Base-by-base conservation (phyloP, 2,797 vertebrate genomes). In the Linurgus olivaceus region DNA sequence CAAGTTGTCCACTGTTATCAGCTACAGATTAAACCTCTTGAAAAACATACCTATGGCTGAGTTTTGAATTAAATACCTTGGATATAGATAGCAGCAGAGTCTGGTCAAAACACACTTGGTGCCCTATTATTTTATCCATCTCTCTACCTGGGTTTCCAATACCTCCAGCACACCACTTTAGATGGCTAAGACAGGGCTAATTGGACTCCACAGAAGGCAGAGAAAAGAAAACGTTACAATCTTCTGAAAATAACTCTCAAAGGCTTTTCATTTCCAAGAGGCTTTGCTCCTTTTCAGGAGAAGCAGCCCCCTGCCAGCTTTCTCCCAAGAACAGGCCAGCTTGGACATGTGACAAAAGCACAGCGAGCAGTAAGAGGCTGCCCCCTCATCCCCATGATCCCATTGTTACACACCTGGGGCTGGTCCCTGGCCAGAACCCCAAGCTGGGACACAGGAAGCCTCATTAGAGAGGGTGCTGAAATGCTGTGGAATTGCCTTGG, bases 381-480 rank as follows among this genome's bases (percentile, higher is more conserved):
- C n/a, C 75, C n/a, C 9, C 2, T 28, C 13, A 3, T 2, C 7
- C 42, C 19, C 59, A 25, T 0, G 13, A 50, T 10, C 35, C 9
- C 14, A 10, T 35, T 28, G 20, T 20, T 24, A 14, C 6, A 1
- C 13, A 18, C 19, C n/a, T 29, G 4, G 5, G 9, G 4, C 17
- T 37, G 7, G 8, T 45, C 21, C 18, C 17, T 21, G 47, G n/a
- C 15, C 71, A 37, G 26, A 70, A 23, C 5, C 8, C 26, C 24
- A 7, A 5, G 4, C 0, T 10, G 38, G 51, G 25, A 80, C 80
- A 19, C 47, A 35, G 25, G 28, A 9, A 26, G 8, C 8, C 54
- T 57, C 54, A 4, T 14, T 14, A 29, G 0, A 45, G n/a, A 9
- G 3, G 17, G 16, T 42, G 35, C 44, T 85, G 57, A 62, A 67